phyloP scores from a whole-genome alignment of 1,140 invertebrate genomes.

The Macrobrachium rosenbergii region DNA sequence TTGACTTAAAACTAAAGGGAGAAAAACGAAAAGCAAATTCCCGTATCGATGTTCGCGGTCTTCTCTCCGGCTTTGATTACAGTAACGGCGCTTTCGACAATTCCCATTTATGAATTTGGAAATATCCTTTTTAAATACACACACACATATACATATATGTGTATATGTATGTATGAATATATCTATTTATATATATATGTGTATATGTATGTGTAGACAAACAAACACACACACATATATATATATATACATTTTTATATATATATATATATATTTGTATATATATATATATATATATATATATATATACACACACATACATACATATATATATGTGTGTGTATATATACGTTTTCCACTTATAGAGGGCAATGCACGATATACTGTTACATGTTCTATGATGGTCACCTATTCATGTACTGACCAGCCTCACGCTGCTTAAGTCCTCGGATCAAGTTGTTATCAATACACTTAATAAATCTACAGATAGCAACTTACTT shows the following conservation, averaged over 20 bases:
- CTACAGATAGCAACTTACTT: no score
- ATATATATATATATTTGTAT: constrained; percentile 12
- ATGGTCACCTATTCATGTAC: no score
- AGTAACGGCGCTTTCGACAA: no score
- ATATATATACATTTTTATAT: constrained; percentile 1
- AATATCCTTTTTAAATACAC: background rate
- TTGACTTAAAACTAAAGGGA: no score
- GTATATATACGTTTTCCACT: background rate
- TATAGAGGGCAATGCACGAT: no score
- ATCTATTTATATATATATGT: constrained; percentile 4
- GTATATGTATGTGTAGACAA: background rate
- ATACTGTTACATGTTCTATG: background rate
- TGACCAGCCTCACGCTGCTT: no score
- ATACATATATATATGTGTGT: constrained; percentile 17
- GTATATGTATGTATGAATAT: background rate
- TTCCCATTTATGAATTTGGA: no score
- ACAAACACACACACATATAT: constrained; percentile 14
- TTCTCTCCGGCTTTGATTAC: no score
- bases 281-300: constrained; percentile 24
- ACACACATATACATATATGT: background rate
- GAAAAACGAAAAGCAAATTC: no score
- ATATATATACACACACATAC: constrained; percentile 6
- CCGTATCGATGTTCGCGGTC: no score
- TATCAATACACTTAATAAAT: no score
- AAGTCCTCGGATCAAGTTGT: no score